Evolutionary conservation across 2,113 vertebrate genomes (phyloP), one percentile per base, ranked within the genome.

Genomic region (Leucopsar rothschildi): DNA sequence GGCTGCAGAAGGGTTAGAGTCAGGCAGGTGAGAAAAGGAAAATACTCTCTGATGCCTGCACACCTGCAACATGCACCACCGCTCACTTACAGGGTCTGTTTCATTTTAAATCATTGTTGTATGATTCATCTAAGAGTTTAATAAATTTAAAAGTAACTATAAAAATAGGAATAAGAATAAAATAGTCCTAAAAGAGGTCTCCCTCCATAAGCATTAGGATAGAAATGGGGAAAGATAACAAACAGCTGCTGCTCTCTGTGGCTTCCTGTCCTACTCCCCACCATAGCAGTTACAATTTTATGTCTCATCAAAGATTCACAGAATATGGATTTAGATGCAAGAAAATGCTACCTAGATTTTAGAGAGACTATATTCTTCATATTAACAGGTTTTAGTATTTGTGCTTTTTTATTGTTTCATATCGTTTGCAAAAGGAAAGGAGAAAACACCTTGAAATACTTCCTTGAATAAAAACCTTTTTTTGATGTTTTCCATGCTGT

Each of bases 181-280:
- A 29, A 39, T 15, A 44, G 27, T n/a, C 49, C 18, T 53, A 25
- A n/a, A 72, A 47, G 21, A 64, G 2, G 7, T 85, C 89, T 90
- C 8, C 6, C 8, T 82, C 39, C 24, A 22, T 70, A 31, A 33
- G 20, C 0, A 3, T 42, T 63, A 68, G 1, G 3, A 37, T 2
- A 59, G 42, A 86, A 89, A 89, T 35, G 4, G 65, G 10, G 57
- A 79, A 86, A 82, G 27, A n/a, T 13, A 84, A 61, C 13, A 83
- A 37, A 57, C 11, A 63, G 6, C 21, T 59, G 17, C 27, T 82
- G 33, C 3, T 78, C 35, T 59, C 60, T 47, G 18, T 56, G 47
- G 39, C 42, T 78, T 83, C 85, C 55, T 59, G 29, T 59, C 33
- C 31, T 27, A 19, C 33, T 66, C 25, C 21, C 45, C 17, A 50